Base-by-base conservation (phyloP, 2,888 invertebrate genomes). In the Diploptera punctata region DNA sequence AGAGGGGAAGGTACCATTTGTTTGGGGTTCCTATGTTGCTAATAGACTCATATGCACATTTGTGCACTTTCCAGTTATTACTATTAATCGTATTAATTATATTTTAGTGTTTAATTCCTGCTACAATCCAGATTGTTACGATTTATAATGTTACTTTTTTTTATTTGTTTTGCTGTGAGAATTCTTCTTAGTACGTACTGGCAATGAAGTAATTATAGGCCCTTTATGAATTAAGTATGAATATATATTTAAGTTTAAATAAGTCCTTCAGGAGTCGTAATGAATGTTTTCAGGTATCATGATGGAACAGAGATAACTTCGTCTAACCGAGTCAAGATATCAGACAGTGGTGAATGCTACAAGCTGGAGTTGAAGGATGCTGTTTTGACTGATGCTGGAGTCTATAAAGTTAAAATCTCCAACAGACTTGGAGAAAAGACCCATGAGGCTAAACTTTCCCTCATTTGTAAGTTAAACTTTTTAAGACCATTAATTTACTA, bases 401-500 rank as follows among this genome's bases (percentile, higher is more conserved):
- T 89, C 73, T 97, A 95, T 85, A 91, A 92, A 77, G 93, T 94
- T 73, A 89, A 92, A 74, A 87, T 97, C 68, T 88, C 88, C 78
- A 97, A 97, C 81, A 90, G 92, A 79, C 87, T 93, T 65, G 98
- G 97, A 68, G 93, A 93, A 81, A 90, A 91, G 74, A 86, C 87
- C 62, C 86, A 90, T 75, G 88, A 91, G 79, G 95, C 93, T 29
- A 87, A 90, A 44, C 84, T 97, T 13, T 88, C 89, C 26, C 89
- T 96, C 52, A 89, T 88, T 73, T 88, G 93, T 93, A 82, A 88
- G 88, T 74, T 5, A n/a, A n/a, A n/a, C n/a, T n/a, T n/a, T n/a
- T n/a, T n/a, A n/a, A n/a, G n/a, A n/a, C n/a, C n/a, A n/a, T n/a
- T n/a, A n/a, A n/a, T n/a, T n/a, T n/a, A n/a, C n/a, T n/a, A n/a